Percentiles rank a stretch among this genome's conserved stretches.
phyloP scores from a whole-genome alignment of 1,140 invertebrate genomes.

The Mamestra configurata region DNA sequence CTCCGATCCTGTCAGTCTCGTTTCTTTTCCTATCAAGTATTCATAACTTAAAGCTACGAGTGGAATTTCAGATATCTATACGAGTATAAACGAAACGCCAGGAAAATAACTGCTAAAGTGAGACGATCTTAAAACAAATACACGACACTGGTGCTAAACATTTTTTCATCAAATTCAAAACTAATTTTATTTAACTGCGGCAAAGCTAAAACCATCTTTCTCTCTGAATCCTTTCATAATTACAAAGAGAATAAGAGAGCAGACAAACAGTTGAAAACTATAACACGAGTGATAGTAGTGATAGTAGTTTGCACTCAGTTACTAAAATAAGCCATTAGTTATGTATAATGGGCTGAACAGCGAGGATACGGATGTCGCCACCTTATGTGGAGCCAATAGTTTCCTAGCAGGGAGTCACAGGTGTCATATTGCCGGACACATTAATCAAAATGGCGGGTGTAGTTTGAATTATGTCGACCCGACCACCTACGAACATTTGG shows the following conservation, averaged over 20 bases:
- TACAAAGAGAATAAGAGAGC: neutral
- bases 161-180: too few relatives aligned
- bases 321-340: neutral
- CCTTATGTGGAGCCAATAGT: slow-evolving; percentile 51
- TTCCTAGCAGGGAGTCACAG: slow-evolving; percentile 45
- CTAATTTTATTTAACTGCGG: too few relatives aligned
- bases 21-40: too few relatives aligned
- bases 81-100: too few relatives aligned
- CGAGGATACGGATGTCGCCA: slow-evolving; percentile 20
- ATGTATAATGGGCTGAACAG: slow-evolving; percentile 14
- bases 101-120: too few relatives aligned
- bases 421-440: slow-evolving; percentile 58
- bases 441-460: slow-evolving; percentile 52
- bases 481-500: slow-evolving; percentile 44
- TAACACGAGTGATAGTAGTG: slow-evolving; percentile 1
- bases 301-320: neutral
- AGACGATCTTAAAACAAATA: too few relatives aligned
- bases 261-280: neutral
- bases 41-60: too few relatives aligned
- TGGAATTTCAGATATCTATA: too few relatives aligned
- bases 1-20: too few relatives aligned
- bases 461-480: slow-evolving; percentile 38
- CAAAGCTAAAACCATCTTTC: too few relatives aligned
- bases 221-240: too few relatives aligned
- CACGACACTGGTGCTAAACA: too few relatives aligned